Evolutionary conservation across 2,113 vertebrate species (phyloP).

Genomic region (Chaetura pelagica): DNA sequence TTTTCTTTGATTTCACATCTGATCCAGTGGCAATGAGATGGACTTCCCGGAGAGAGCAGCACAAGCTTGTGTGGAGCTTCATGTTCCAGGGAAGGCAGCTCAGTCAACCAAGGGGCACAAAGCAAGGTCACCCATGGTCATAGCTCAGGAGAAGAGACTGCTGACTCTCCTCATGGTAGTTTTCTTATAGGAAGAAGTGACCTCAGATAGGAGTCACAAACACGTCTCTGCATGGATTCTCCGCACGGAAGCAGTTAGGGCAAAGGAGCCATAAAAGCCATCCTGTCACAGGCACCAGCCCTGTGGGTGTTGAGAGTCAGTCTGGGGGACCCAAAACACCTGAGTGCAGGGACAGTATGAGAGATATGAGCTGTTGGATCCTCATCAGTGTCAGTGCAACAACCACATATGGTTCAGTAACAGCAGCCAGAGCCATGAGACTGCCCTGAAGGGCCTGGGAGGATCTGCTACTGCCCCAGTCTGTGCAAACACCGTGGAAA

Average conservation of each 20-base stretch:
- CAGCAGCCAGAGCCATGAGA: rapidly evolving
- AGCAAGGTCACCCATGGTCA: neutral
- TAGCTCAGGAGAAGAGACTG: neutral
- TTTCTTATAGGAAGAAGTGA: neutral
- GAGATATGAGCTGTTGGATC: neutral
- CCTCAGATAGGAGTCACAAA: neutral
- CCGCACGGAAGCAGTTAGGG: rapidly evolving
- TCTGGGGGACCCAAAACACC: rapidly evolving
- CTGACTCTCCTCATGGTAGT: neutral
- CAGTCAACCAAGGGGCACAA: neutral
- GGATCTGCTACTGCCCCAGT: rapidly evolving
- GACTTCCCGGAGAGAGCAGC: neutral
- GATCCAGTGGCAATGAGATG: neutral
- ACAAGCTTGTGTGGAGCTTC: neutral
- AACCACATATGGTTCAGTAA: rapidly evolving
- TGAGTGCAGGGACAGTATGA: rapidly evolving
- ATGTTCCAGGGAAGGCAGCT: neutral
- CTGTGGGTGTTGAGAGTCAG: rapidly evolving
- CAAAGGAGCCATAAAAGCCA: neutral
- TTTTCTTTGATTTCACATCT: neutral
- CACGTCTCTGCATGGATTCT: rapidly evolving
- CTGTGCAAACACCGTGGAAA: neutral
- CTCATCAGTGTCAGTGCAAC: rapidly evolving
- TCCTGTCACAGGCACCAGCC: rapidly evolving
- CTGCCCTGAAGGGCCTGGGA: neutral